A percentile compares a stretch with the other conserved stretches of the same genome.
These are phyloP conservation scores for Aspidapion aeneum DNA, from an alignment of 2,888 invertebrate genomes.

Conservation along the genomic window DNA sequence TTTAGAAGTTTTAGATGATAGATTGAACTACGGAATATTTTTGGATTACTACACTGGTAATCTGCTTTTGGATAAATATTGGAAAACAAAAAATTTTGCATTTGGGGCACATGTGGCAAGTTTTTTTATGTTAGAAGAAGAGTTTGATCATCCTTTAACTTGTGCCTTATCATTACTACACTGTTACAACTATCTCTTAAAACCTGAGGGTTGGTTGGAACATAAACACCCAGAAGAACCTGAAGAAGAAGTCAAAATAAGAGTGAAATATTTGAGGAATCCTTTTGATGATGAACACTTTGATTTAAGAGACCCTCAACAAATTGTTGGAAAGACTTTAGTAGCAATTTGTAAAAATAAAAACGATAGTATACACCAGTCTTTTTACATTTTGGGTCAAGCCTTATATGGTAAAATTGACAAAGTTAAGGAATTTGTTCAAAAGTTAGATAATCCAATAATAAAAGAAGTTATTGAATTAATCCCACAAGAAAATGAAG, in stretches of 20 bases:
- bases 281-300: conserved; percentile 88
- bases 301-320: conserved; percentile 68
- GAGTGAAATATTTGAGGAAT: conserved; percentile 77
- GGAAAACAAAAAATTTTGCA: conserved; percentile 63
- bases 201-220: conserved; percentile 50
- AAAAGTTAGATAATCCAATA: conserved; percentile 39
- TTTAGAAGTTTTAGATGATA: conserved; percentile 71
- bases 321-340: conserved; percentile 81
- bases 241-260: conserved; percentile 48
- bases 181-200: conserved; percentile 66
- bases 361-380: conserved; percentile 50
- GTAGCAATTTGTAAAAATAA: conserved; percentile 53
- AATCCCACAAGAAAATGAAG: conserved; percentile 40
- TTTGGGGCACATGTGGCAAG: conserved; percentile 75
- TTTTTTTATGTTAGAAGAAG: conserved; percentile 86
- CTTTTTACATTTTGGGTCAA: conserved; percentile 48
- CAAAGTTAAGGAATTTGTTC: conserved; percentile 36
- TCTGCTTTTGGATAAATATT: conserved; percentile 73
- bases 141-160: conserved; percentile 68
- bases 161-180: conserved; percentile 68
- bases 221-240: conserved; percentile 44
- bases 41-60: conserved; percentile 79
- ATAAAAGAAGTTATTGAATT: conserved; percentile 45
- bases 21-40: conserved; percentile 86
- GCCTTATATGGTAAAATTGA: conserved; percentile 44